Base-by-base conservation (phyloP, 2,888 invertebrate genomes). In the Trilocha varians region DNA sequence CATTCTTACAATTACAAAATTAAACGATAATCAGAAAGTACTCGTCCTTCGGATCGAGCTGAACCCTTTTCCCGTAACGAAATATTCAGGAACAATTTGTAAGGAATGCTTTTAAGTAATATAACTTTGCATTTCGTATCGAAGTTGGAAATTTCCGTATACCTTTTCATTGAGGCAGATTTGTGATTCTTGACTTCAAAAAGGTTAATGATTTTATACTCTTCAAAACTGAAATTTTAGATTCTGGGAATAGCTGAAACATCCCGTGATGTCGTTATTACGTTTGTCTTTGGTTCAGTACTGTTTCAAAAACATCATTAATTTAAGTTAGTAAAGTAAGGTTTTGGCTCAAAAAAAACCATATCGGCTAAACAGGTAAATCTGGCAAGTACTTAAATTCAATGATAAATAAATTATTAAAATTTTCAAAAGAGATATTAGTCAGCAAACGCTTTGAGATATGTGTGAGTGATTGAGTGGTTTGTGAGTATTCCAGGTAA, bases 401-500 rank as follows among this genome's bases (percentile, higher is more conserved):
- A n/a, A n/a, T n/a, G n/a, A n/a, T n/a, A n/a, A n/a, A n/a, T n/a
- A n/a, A n/a, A n/a, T n/a, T n/a, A n/a, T n/a, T n/a, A n/a, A n/a
- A n/a, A n/a, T n/a, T n/a, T n/a, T n/a, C n/a, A 18, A 15, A 36
- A 40, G 57, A 61, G 59, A 59, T 68, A 61, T 37, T 65, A 59
- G 52, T 63, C 62, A 44, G 47, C 51, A 56, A 52, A 51, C 49
- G 61, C 55, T 62, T 63, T 62, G 68, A 63, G 61, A 61, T 60
- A 54, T 67, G 70, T 71, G 69, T 64, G 70, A 71, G 65, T 68
- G 70, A 68, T 59, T 63, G 59, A 59, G 66, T 65, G 68, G 66
- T 65, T 62, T 63, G 63, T 70, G 67, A 70, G 51, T 75, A 68
- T 72, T 70, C 64, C 80, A 83, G 83, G 82, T 83, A 83, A 79